Percentiles rank a stretch among this genome's conserved stretches.
phyloP scores from a whole-genome alignment of 2,888 invertebrate species.

The Aspidiotus rigidus region DNA sequence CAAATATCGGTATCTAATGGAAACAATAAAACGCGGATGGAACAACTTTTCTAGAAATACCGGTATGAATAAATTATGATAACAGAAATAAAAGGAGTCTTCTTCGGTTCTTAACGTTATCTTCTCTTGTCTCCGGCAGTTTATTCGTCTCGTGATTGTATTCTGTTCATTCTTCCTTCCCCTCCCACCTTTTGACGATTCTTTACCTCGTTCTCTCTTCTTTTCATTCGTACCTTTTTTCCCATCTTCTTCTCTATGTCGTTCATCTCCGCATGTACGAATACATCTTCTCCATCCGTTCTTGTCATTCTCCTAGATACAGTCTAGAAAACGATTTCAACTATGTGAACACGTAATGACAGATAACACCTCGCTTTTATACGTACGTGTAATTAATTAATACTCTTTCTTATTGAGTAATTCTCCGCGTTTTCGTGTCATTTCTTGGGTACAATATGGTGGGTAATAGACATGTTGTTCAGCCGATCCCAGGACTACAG shows the following conservation, averaged over 20 bases:
- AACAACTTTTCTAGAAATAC: slow-evolving; percentile 33
- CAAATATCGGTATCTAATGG: slow-evolving; percentile 30
- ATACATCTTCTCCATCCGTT: slow-evolving; percentile 13
- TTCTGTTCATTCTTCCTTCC: slow-evolving; percentile 7
- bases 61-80: slow-evolving; percentile 33
- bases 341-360: slow-evolving; percentile 31
- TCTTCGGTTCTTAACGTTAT: slow-evolving; percentile 22
- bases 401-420: too few species aligned
- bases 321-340: slow-evolving; percentile 27
- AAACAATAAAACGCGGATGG: slow-evolving; percentile 32
- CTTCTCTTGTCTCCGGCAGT: slow-evolving; percentile 25
- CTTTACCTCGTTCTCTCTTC: neutral
- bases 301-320: slow-evolving; percentile 6
- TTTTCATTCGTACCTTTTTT: slow-evolving; percentile 12
- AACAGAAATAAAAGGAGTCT: slow-evolving; percentile 31
- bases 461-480: too few species aligned
- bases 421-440: too few species aligned
- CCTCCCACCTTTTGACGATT: neutral
- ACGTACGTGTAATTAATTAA: too few species aligned
- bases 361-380: slow-evolving; percentile 10
- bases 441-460: too few species aligned
- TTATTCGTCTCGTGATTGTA: slow-evolving; percentile 32
- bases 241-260: neutral
- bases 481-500: too few species aligned
- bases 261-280: neutral